Conservation (phyloP, 2,888 invertebrate species). For the Cheilosia variabilis region DNA sequence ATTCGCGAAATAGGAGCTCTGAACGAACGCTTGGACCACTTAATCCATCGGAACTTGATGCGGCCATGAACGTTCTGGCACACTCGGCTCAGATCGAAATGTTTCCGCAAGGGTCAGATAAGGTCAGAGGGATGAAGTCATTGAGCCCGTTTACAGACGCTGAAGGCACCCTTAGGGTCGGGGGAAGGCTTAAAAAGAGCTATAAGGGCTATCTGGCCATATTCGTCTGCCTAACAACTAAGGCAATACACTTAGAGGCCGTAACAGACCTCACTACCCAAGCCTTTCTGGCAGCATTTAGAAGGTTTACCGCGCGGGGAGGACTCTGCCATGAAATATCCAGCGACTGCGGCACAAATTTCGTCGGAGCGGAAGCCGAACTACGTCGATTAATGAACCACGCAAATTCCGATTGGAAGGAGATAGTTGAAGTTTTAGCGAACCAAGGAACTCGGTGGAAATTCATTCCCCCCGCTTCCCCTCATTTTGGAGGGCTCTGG, state of each 20-base stretch:
- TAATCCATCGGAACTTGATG: background rate
- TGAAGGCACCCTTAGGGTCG: background rate
- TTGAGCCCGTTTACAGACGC: constrained; percentile 9
- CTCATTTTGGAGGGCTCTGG: constrained; percentile 43
- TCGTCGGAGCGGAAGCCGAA: constrained; percentile 76
- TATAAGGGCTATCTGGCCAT: constrained; percentile 32
- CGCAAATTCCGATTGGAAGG: background rate
- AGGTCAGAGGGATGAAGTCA: background rate
- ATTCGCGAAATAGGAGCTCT: background rate
- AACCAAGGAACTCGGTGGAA: constrained; percentile 76
- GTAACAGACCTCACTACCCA: constrained; percentile 23
- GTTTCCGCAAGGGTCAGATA: background rate
- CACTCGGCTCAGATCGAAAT: background rate
- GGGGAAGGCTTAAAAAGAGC: background rate
- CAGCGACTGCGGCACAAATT: constrained; percentile 78
- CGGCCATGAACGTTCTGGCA: background rate
- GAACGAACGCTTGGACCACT: constrained; percentile 1
- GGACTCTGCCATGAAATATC: constrained; percentile 75
- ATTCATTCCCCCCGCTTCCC: constrained; percentile 72
- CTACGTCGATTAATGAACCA: background rate
- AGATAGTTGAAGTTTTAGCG: background rate
- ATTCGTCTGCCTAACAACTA: constrained; percentile 54
- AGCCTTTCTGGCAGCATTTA: constrained; percentile 76
- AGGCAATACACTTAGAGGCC: constrained; percentile 56
- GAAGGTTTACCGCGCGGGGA: constrained; percentile 76